phyloP scores from a whole-genome alignment of 2,113 vertebrate genomes.

The Sakesphorus luctuosus region DNA sequence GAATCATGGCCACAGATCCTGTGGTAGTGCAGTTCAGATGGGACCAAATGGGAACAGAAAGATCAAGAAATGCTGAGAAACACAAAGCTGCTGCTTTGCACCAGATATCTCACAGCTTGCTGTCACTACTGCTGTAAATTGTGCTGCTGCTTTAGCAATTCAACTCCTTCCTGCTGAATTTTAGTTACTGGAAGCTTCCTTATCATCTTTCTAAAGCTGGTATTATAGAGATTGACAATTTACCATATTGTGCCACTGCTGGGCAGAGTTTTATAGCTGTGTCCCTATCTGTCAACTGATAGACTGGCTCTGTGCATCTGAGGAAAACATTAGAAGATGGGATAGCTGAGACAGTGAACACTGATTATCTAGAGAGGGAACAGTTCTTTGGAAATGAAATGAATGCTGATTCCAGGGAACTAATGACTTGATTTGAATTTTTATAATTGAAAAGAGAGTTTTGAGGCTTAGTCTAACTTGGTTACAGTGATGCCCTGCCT shows the following conservation, averaged over 20 bases:
- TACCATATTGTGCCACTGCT: accelerated
- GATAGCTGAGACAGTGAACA: not conserved
- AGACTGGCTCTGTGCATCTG: not conserved
- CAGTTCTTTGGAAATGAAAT: not conserved
- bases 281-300: not conserved
- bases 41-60: not conserved
- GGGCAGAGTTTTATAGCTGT: not conserved
- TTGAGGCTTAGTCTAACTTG: not conserved
- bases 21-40: not conserved
- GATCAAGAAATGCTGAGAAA: not conserved
- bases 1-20: not conserved
- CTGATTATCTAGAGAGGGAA: not conserved
- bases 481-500: not conserved
- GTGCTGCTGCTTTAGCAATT: not conserved
- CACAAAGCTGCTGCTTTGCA: not conserved
- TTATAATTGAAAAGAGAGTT: not conserved
- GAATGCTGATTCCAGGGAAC: not conserved
- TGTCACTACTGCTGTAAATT: not conserved
- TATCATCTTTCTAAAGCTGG: not conserved
- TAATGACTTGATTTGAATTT: not conserved
- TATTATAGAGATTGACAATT: not conserved
- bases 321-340: not conserved
- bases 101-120: not conserved
- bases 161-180: not conserved
- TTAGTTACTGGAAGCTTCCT: not conserved